Evolutionary conservation across 35 echinoderm and acorn worm species (phyloP).

Genomic region (Apostichopus japonicus): DNA sequence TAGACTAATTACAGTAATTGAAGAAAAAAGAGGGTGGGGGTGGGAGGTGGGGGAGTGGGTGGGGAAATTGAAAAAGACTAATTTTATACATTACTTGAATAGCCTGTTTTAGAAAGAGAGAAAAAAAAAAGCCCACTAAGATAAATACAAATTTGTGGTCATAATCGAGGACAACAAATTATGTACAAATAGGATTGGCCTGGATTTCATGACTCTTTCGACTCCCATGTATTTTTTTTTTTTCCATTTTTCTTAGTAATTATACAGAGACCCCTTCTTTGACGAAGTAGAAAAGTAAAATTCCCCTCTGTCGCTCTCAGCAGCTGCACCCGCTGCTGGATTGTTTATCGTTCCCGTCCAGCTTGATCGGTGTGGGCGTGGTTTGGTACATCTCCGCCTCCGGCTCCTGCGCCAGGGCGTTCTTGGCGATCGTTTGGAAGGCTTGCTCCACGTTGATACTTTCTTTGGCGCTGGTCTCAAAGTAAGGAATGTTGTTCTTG

Average conservation of each 20-base stretch:
- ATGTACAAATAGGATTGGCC: slow-evolving; percentile 42
- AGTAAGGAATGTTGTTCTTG: slow-evolving; percentile 99
- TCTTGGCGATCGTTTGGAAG: slow-evolving; percentile 99
- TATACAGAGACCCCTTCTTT: slow-evolving; percentile 33
- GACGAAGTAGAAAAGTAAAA: slow-evolving; percentile 29
- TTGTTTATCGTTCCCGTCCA: slow-evolving; percentile 82
- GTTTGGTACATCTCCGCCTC: slow-evolving; percentile 91
- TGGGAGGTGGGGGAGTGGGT: no score
- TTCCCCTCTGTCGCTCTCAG: slow-evolving; percentile 48
- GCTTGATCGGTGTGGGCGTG: slow-evolving; percentile 90
- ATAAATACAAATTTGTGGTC: slow-evolving; percentile 57
- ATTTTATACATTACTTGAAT: neutral
- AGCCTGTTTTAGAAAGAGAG: neutral
- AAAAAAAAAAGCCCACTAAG: slow-evolving; percentile 17
- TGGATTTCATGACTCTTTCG: neutral
- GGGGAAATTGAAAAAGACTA: no score
- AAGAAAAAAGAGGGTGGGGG: neutral
- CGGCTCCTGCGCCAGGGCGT: slow-evolving; percentile 97
- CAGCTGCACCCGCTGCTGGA: slow-evolving; percentile 80
- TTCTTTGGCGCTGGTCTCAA: slow-evolving; percentile 99
- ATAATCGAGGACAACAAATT: slow-evolving; percentile 50
- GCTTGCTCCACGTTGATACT: slow-evolving; percentile 99
- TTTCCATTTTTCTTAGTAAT: slow-evolving; percentile 1
- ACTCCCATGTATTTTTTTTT: neutral
- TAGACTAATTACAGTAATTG: no score